Evolutionary conservation across 2,797 vertebrate species (phyloP), one percentile per base, ranked within the genome.

Genomic region (Nyctalus aviator): DNA sequence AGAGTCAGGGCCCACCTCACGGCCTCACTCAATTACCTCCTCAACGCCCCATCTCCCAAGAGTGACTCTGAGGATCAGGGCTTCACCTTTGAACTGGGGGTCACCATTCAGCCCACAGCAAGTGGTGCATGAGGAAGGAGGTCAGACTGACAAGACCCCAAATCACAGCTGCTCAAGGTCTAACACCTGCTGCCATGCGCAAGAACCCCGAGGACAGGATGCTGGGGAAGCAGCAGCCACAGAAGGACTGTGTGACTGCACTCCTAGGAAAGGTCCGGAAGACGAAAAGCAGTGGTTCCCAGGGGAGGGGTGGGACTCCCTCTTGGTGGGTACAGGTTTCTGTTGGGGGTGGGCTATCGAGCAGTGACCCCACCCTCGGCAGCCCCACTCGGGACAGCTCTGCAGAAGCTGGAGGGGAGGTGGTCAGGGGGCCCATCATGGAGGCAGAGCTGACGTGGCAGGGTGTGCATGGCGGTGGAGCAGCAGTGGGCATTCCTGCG

Each of bases 381-480:
- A 1, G 69, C 25, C 81, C 27, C 21, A 4, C 71, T 2, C 41
- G 17, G 72, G 32, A 44, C 72, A 11, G 5, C 32, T 64, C 0
- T 14, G 57, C 69, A 62, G 50, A 76, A 72, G 50, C 32, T 5
- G 25, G 12, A 25, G 0, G 11, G 6, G 71, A 30, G 11, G 41
- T 8, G 21, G 91, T 9, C 18, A 8, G 30, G 85, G 13, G 68
- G 8, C 8, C 5, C 0, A 25, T 23, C 23, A 3, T 17, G 50
- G 48, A 2, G 76, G 50, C 0, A 4, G 8, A 3, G 0, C 18
- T 0, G 48, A 35, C 21, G 10, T 18, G 48, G 75, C n/a, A 50
- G 30, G 72, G 17, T 20, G n/a, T 35, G n/a, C 6, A 21, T 14
- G n/a, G 5, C 64, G 27, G 35, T 9, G 0, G 20, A 6, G 66